These are phyloP conservation scores for Astyanax mexicanus DNA, from an alignment of 2,797 vertebrate species.

Conservation along the genomic window DNA sequence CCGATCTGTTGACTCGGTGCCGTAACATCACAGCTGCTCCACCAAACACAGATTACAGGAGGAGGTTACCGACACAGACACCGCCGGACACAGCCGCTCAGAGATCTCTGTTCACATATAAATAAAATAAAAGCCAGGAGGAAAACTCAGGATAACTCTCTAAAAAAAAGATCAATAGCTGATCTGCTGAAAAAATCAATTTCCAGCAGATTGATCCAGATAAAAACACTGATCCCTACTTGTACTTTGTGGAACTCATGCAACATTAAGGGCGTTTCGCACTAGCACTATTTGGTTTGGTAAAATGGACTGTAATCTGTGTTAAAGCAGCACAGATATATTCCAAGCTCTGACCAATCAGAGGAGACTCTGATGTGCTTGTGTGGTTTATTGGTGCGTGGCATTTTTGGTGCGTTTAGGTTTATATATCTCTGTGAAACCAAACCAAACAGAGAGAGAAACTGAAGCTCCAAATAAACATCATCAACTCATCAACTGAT, in stretches of 20 bases:
- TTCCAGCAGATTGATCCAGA: slow-evolving; percentile 9
- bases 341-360: no score
- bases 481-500: no score
- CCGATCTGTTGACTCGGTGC: background rate
- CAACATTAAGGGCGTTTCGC: background rate
- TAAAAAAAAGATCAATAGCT: background rate
- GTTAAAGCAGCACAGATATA: no score
- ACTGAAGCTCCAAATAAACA: no score
- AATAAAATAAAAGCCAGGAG: background rate
- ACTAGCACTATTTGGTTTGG: no score
- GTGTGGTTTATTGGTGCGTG: no score
- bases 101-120: background rate
- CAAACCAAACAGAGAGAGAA: no score
- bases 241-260: background rate
- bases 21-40: background rate
- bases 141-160: no score
- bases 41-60: slow-evolving; percentile 2
- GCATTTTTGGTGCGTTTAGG: no score
- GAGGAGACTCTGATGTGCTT: no score
- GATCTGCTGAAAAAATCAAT: slow-evolving; percentile 1
- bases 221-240: background rate
- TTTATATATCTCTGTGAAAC: no score
- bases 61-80: background rate
- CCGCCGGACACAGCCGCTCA: background rate
- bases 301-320: no score